Evolutionary conservation across 2,113 vertebrate species (phyloP).

Genomic region (Chitala chitala): DNA sequence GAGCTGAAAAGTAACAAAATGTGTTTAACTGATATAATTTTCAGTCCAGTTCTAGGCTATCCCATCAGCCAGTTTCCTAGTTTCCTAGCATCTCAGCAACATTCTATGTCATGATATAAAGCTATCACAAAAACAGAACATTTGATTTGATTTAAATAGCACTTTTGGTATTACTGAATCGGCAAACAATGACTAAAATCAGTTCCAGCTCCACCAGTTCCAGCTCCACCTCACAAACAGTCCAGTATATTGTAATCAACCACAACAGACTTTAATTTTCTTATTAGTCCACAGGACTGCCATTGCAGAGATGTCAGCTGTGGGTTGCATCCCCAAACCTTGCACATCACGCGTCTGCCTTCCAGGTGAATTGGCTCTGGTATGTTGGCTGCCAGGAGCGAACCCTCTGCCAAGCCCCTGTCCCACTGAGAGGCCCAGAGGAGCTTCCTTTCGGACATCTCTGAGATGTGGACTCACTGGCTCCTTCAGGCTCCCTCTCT

Average conservation of each 20-base stretch:
- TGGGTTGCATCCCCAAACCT: neutral
- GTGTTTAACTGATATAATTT: too few species aligned
- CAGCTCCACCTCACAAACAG: slow-evolving; percentile 4
- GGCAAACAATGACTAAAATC: slow-evolving; percentile 1
- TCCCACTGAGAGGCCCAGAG: slow-evolving; percentile 25
- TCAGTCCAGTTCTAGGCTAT: too few species aligned
- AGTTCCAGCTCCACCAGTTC: slow-evolving; percentile 12
- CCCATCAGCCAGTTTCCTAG: too few species aligned
- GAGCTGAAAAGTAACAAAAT: too few species aligned
- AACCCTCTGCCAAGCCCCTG: neutral
- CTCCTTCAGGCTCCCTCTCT: slow-evolving; percentile 19
- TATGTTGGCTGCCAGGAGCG: neutral
- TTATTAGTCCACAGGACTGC: neutral
- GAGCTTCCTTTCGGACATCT: slow-evolving; percentile 5
- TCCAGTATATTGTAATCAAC: neutral
- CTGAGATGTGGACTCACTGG: neutral
- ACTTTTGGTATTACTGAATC: neutral
- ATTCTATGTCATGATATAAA: neutral
- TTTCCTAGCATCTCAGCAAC: too few species aligned
- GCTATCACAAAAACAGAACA: neutral
- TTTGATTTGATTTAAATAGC: neutral
- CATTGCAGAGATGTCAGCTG: neutral
- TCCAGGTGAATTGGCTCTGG: neutral
- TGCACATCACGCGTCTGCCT: neutral
- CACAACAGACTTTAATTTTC: neutral